phyloP scores from a whole-genome alignment of 2,888 invertebrate species.

The Lepidocyrtinus sp. region DNA sequence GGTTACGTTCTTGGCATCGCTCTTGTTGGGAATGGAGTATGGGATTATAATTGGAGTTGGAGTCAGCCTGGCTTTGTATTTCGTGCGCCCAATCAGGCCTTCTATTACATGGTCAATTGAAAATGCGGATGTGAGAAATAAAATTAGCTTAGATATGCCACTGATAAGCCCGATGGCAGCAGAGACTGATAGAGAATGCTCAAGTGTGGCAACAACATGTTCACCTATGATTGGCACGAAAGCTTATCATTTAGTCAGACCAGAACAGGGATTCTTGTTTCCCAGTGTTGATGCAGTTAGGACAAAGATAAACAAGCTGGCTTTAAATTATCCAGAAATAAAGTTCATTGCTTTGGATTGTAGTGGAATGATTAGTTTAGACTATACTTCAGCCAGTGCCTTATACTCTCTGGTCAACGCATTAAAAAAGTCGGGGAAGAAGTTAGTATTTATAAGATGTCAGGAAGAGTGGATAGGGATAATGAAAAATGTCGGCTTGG shows the following conservation, averaged over 20 bases:
- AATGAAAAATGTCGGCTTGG: constrained; percentile 32
- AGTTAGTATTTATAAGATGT: constrained; percentile 38
- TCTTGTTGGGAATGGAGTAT: constrained; percentile 80
- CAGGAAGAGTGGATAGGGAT: constrained; percentile 33
- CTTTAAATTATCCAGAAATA: constrained; percentile 47
- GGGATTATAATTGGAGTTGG: constrained; percentile 79
- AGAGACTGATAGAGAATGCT: neutral
- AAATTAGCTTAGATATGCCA: neutral
- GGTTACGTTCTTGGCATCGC: constrained; percentile 80
- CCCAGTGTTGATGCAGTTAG: constrained; percentile 65
- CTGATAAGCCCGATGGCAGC: neutral
- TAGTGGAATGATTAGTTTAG: constrained; percentile 56
- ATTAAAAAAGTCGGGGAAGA: constrained; percentile 41
- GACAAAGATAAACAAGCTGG: constrained; percentile 58
- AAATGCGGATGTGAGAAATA: neutral
- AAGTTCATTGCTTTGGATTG: constrained; percentile 58
- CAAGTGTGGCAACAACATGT: neutral
- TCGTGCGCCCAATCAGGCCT: constrained; percentile 80
- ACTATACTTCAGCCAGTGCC: constrained; percentile 66
- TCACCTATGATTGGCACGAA: constrained; percentile 71
- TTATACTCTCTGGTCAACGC: constrained; percentile 36
- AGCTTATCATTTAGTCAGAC: constrained; percentile 58
- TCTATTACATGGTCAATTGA: constrained; percentile 77
- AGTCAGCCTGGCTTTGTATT: constrained; percentile 77
- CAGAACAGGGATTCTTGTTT: constrained; percentile 63